phyloP scores from a whole-genome alignment of 1,140 invertebrate species.

The Lordiphosa collinella region DNA sequence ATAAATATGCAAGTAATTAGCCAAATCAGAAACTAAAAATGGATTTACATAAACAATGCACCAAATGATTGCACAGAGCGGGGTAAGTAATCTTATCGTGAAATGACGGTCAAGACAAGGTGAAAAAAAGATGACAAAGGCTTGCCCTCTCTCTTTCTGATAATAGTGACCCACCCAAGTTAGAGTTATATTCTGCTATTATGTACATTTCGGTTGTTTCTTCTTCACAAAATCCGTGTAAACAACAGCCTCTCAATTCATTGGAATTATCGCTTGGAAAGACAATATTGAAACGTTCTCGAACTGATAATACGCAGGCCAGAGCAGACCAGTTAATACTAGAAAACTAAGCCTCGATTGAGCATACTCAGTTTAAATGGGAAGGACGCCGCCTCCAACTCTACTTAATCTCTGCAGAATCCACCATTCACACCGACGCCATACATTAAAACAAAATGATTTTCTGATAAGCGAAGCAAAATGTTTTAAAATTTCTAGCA shows the following conservation, averaged over 20 bases:
- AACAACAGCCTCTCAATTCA: slow-evolving; percentile 2
- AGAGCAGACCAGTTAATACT: slow-evolving; percentile 36
- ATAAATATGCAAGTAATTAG: slow-evolving; percentile 11
- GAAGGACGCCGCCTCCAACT: too few relatives aligned
- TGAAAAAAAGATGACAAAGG: slow-evolving; percentile 10
- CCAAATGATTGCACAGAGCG: slow-evolving; percentile 14
- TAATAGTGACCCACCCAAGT: too few relatives aligned
- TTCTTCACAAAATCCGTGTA: too few relatives aligned
- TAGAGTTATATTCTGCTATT: too few relatives aligned
- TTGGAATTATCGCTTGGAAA: slow-evolving; percentile 40
- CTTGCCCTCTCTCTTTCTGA: too few relatives aligned
- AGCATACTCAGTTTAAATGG: too few relatives aligned
- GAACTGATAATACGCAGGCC: slow-evolving; percentile 50
- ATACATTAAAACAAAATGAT: too few relatives aligned
- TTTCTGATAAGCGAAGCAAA: neutral
- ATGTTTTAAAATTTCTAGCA: slow-evolving; percentile 43
- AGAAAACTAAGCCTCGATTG: slow-evolving; percentile 45
- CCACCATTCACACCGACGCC: slow-evolving; percentile 25
- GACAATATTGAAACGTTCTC: slow-evolving; percentile 23
- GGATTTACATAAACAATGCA: slow-evolving; percentile 43
- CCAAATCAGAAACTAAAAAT: slow-evolving; percentile 44
- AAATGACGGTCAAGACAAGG: slow-evolving; percentile 45
- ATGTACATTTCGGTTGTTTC: too few relatives aligned
- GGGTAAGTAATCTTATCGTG: slow-evolving; percentile 36
- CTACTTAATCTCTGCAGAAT: too few relatives aligned